These are phyloP conservation scores for Coptodon rendalli DNA, from an alignment of 2,113 vertebrate species.

Conservation along the genomic window DNA sequence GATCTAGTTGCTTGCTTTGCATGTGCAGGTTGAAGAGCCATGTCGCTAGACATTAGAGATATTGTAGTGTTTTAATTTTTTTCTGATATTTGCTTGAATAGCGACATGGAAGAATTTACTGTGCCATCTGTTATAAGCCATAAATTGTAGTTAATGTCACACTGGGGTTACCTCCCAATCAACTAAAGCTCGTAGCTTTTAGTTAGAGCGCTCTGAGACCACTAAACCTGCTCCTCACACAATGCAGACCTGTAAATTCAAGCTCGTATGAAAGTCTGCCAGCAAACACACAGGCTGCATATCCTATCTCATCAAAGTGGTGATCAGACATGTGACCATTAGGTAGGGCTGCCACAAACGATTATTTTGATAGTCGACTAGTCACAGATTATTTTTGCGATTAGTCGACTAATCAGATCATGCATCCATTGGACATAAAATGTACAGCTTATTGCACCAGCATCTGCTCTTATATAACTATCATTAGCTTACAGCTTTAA, in stretches of 20 bases:
- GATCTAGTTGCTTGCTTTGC: neutral
- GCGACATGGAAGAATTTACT: neutral
- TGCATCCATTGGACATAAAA: too few relatives aligned
- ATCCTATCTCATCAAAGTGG: neutral
- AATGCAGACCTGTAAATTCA: slow-evolving; percentile 8
- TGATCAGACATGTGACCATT: neutral
- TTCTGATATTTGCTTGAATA: neutral
- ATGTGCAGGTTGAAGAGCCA: neutral
- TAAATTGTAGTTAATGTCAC: slow-evolving; percentile 7
- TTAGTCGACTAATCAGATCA: too few relatives aligned
- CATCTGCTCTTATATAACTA: too few relatives aligned
- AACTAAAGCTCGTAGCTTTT: neutral
- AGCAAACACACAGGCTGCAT: neutral
- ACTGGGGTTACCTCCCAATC: neutral
- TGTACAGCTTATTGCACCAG: too few relatives aligned
- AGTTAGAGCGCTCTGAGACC: slow-evolving; percentile 4
- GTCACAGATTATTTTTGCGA: too few relatives aligned
- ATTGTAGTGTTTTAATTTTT: neutral
- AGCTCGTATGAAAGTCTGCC: neutral
- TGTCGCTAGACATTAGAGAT: neutral
- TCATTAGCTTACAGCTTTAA: too few relatives aligned
- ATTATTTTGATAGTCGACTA: too few relatives aligned
- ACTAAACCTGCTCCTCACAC: neutral
- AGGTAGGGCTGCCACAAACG: too few relatives aligned
- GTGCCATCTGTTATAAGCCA: neutral